A percentile compares a stretch with the other conserved stretches of the same genome.
phyloP scores from a whole-genome alignment of 2,113 vertebrate species.

The Nymphicus hollandicus region DNA sequence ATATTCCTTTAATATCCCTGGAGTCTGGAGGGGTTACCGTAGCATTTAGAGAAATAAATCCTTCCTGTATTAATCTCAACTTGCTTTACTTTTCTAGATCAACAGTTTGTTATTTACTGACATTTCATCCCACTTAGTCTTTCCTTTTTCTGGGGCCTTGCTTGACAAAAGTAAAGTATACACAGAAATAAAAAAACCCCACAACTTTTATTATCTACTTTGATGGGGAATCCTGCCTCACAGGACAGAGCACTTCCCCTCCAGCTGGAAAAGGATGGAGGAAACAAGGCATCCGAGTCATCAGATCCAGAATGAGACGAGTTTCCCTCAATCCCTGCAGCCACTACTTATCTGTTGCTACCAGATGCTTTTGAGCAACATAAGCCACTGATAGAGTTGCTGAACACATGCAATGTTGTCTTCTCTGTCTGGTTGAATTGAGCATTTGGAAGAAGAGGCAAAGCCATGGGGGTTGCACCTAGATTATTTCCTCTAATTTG shows the following conservation, averaged over 20 bases:
- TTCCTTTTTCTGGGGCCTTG: background rate
- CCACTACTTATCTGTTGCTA: background rate
- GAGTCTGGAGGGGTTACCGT: background rate
- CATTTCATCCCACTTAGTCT: background rate
- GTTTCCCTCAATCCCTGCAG: background rate
- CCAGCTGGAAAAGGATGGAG: background rate
- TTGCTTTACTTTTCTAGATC: background rate
- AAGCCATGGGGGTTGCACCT: background rate
- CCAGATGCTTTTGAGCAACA: background rate
- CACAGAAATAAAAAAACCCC: background rate
- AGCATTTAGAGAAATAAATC: background rate
- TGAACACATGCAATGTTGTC: background rate
- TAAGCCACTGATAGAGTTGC: background rate
- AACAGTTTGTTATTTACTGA: background rate
- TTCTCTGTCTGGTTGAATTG: background rate
- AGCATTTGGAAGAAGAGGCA: background rate
- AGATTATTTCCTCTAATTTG: background rate
- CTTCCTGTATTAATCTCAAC: background rate
- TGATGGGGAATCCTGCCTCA: background rate
- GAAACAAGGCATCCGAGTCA: background rate
- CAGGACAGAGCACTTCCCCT: background rate
- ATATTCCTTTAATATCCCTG: background rate
- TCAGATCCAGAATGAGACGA: background rate
- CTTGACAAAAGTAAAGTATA: background rate
- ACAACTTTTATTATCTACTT: background rate